phyloP scores from a whole-genome alignment of 2,113 vertebrate genomes.

The Odobenus rosmarus region DNA sequence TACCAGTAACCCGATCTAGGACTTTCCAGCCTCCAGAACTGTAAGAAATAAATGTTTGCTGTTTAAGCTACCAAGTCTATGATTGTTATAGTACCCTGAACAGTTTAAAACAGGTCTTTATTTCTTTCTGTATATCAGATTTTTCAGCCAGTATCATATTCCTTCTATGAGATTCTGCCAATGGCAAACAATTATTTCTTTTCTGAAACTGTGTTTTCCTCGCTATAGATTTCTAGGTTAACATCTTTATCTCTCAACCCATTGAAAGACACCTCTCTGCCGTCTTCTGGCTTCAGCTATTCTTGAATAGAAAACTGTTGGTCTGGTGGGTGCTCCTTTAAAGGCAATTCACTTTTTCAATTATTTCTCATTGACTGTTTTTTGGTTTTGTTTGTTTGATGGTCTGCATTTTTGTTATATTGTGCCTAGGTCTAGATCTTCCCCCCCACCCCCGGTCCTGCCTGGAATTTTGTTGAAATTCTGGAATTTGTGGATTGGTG shows the following conservation, averaged over 20 bases:
- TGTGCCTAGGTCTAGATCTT: background rate
- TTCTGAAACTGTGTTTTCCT: background rate
- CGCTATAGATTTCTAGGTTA: background rate
- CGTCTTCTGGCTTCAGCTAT: background rate
- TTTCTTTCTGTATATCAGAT: background rate
- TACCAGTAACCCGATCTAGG: background rate
- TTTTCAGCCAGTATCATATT: background rate
- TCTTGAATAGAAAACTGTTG: background rate
- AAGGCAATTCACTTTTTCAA: background rate
- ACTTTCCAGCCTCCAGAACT: background rate
- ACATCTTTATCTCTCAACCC: background rate
- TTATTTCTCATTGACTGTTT: background rate
- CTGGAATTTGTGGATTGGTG: background rate
- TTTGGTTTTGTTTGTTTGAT: background rate
- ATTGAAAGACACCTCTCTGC: background rate
- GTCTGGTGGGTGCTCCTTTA: background rate
- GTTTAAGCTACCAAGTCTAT: background rate
- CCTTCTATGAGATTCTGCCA: background rate
- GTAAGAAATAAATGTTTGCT: background rate
- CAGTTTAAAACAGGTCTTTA: background rate
- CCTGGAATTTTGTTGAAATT: background rate
- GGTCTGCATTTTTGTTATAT: background rate
- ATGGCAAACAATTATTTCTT: background rate
- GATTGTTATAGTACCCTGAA: background rate
- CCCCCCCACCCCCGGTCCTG: background rate